Conservation (phyloP, 2,797 vertebrate species). For the Sebastes matsubarae region DNA sequence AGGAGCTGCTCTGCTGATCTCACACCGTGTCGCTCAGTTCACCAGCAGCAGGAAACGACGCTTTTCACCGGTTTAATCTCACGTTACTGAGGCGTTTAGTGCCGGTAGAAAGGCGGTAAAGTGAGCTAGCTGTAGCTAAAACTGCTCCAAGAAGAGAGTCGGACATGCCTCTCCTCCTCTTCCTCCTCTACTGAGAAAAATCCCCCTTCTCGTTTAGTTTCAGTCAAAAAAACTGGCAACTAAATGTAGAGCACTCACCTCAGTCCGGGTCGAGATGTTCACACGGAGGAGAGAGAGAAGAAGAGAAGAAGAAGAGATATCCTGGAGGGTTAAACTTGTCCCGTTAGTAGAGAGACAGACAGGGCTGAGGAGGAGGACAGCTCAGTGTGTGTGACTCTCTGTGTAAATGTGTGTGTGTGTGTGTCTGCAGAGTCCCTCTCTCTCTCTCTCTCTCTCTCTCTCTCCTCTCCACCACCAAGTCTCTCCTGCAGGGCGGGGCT, state of each 20-base stretch:
- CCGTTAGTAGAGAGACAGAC: slow-evolving; percentile 55
- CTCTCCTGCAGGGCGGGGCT: slow-evolving; percentile 76
- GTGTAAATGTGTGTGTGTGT: slow-evolving; percentile 20
- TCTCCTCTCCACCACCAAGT: slow-evolving; percentile 33
- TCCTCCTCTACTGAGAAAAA: slow-evolving; percentile 17
- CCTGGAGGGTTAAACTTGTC: slow-evolving; percentile 69
- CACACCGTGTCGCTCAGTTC: background rate
- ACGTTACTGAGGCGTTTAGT: background rate
- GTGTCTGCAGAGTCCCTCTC: slow-evolving; percentile 55
- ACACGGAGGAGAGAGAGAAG: slow-evolving; percentile 33
- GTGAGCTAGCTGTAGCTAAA: slow-evolving; percentile 31
- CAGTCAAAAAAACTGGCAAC: slow-evolving; percentile 40
- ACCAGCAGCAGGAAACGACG: slow-evolving; percentile 45
- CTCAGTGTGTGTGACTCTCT: slow-evolving; percentile 6
- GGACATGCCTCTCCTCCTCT: slow-evolving; percentile 47
- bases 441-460: slow-evolving; percentile 27
- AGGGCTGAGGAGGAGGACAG: slow-evolving; percentile 36
- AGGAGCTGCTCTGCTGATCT: slow-evolving; percentile 44
- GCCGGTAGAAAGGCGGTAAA: slow-evolving; percentile 41
- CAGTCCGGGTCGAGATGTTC: slow-evolving; percentile 54
- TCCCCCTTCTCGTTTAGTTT: slow-evolving; percentile 42
- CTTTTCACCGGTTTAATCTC: slow-evolving; percentile 10
- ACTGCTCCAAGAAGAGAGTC: slow-evolving; percentile 51
- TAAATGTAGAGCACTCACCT: slow-evolving; percentile 62
- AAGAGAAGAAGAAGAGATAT: slow-evolving; percentile 21